Percentiles rank a stretch among this genome's conserved stretches.
Conservation (phyloP, 2,113 vertebrate species). For the Uropsilus gracilis region DNA sequence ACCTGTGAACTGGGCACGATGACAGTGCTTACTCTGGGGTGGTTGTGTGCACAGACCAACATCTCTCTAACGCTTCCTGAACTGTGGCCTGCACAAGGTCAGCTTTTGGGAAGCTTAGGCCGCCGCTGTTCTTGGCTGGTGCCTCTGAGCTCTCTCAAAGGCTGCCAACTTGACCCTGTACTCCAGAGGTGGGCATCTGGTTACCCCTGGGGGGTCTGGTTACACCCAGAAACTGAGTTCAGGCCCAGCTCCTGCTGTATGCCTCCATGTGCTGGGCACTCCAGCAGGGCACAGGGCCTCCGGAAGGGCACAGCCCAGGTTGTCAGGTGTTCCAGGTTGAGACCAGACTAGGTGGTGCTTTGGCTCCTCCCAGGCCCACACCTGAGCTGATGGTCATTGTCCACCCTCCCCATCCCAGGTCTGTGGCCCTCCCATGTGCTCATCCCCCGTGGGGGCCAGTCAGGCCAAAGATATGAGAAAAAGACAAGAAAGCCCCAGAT, state of each 20-base stretch:
- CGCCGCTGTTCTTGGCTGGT: neutral
- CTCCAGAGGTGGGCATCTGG: neutral
- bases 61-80: neutral
- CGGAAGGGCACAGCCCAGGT: neutral
- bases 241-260: neutral
- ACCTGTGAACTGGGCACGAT: neutral
- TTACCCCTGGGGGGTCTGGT: no score
- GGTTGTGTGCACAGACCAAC: neutral
- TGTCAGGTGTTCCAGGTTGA: fast-evolving
- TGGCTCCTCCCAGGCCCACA: neutral
- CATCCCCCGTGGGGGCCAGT: neutral
- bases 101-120: neutral
- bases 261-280: fast-evolving
- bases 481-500: neutral
- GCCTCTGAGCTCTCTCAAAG: neutral
- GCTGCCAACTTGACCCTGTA: neutral
- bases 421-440: neutral
- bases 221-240: neutral
- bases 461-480: neutral
- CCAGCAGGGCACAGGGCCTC: neutral
- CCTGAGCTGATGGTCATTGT: neutral
- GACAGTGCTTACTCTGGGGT: neutral
- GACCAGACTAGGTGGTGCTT: neutral
- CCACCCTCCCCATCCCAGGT: neutral
- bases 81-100: neutral